Conservation (phyloP, 1,140 invertebrate species). For the Acarapis woodi region DNA sequence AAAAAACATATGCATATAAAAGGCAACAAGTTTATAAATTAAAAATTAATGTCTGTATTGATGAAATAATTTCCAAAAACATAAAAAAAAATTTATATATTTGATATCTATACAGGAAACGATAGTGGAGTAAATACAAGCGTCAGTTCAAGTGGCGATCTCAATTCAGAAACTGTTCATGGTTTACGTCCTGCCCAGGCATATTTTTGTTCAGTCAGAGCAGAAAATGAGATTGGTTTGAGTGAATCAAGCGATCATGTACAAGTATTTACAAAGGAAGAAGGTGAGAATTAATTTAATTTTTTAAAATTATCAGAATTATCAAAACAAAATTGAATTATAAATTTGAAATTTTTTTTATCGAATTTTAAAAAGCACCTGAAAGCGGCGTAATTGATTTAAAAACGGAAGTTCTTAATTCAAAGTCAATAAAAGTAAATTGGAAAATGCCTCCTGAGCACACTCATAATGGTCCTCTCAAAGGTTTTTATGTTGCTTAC, state of each 20-base stretch:
- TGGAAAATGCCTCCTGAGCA: conserved; percentile 43
- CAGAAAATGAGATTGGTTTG: conserved; percentile 31
- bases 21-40: background rate
- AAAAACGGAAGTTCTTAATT: conserved; percentile 33
- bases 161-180: no score
- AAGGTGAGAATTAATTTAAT: conserved; percentile 21
- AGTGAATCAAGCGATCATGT: conserved; percentile 56
- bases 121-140: no score
- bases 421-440: conserved; percentile 38
- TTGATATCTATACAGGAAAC: no score
- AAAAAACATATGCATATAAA: conserved; percentile 1
- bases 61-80: no score
- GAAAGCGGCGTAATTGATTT: conserved; percentile 39
- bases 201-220: conserved; percentile 65
- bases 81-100: no score
- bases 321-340: background rate
- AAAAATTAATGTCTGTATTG: background rate
- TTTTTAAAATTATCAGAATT: background rate
- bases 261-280: conserved; percentile 49
- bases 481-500: conserved; percentile 33
- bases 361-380: conserved; percentile 18
- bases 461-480: conserved; percentile 40
- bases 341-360: conserved; percentile 4
- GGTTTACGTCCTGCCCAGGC: conserved; percentile 47
- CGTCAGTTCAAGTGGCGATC: no score